Percentiles rank a stretch among this genome's conserved stretches.
Conservation (phyloP, 2,113 vertebrate species). For the Athene noctua region DNA sequence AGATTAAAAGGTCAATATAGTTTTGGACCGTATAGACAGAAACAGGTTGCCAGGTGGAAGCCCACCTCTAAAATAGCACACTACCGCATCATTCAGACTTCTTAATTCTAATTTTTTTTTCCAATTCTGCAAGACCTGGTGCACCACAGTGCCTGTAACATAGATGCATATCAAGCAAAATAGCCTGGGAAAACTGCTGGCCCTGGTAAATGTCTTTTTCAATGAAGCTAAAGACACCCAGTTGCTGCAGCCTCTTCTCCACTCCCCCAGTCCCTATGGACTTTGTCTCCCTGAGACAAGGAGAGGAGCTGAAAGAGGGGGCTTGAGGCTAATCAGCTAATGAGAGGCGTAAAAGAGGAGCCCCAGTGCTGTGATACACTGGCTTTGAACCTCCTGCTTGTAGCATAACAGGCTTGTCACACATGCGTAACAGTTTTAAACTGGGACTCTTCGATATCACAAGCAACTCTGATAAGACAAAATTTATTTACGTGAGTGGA, state of each 20-base stretch:
- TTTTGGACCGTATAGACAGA: background rate
- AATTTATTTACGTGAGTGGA: background rate
- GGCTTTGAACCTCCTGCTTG: background rate
- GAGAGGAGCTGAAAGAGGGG: background rate
- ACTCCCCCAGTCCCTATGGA: background rate
- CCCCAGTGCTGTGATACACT: background rate
- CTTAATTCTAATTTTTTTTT: background rate
- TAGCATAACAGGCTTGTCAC: background rate
- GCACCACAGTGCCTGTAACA: background rate
- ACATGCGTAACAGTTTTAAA: background rate
- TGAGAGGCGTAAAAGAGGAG: background rate
- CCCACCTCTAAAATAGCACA: background rate
- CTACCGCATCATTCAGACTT: background rate
- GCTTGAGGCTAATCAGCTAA: background rate
- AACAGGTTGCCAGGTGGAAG: background rate
- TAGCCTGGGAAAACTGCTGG: background rate
- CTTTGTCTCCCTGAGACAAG: background rate
- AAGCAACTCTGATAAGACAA: background rate
- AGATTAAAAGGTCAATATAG: background rate
- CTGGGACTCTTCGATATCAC: rapidly evolving
- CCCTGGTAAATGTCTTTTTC: background rate
- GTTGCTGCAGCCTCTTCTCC: background rate
- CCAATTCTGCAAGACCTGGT: background rate
- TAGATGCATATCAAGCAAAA: background rate
- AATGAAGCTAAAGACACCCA: background rate